These are phyloP conservation scores for Danio jaintianensis DNA, from an alignment of 2,797 vertebrate species.

Conservation along the genomic window DNA sequence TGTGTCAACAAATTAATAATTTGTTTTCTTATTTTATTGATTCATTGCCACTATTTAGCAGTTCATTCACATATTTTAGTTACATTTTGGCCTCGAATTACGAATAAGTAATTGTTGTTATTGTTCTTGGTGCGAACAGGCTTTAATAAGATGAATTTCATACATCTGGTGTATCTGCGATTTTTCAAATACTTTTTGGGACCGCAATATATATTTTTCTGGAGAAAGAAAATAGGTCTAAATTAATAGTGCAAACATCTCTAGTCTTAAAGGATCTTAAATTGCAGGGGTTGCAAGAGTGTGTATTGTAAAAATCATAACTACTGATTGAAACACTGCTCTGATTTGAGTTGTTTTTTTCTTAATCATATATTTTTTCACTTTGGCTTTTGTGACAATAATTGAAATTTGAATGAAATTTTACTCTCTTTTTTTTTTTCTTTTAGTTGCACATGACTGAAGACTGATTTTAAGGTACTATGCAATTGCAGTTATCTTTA, in stretches of 20 bases:
- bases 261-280: conserved; percentile 1
- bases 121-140: too few species aligned
- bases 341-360: conserved; percentile 21
- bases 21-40: too few species aligned
- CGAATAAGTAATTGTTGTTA: too few species aligned
- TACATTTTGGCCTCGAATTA: too few species aligned
- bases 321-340: conserved; percentile 50
- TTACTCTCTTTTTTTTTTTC: conserved; percentile 42
- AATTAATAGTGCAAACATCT: conserved; percentile 29
- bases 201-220: not conserved
- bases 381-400: conserved; percentile 27
- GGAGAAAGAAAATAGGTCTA: conserved; percentile 12
- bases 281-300: not conserved
- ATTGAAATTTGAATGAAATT: conserved; percentile 15
- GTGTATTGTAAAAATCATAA: conserved; percentile 38
- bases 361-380: conserved; percentile 33
- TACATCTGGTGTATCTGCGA: conserved; percentile 17
- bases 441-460: conserved; percentile 66
- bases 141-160: not conserved
- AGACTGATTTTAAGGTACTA: conserved; percentile 75
- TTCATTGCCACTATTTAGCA: too few species aligned
- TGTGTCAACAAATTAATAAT: too few species aligned
- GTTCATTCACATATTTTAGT: too few species aligned
- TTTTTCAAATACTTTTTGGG: conserved; percentile 12
- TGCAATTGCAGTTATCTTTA: conserved; percentile 57